Conservation (phyloP, 2,888 invertebrate species). For the Monoplex corrugatus region DNA sequence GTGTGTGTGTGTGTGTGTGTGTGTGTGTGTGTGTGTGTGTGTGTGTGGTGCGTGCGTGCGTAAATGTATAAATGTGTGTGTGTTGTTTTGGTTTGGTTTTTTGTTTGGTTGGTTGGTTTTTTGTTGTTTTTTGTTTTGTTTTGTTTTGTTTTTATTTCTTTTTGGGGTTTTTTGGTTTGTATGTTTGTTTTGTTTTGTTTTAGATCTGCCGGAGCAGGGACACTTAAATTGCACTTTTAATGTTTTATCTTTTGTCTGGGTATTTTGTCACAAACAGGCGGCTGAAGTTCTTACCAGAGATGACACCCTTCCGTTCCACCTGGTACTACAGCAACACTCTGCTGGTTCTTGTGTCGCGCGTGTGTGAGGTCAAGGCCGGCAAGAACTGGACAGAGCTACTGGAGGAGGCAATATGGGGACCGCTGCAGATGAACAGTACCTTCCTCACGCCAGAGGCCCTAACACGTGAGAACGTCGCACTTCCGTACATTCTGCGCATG, state of each 20-base stretch:
- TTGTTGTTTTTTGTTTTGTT: no score
- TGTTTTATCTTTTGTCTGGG: neutral
- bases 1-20: neutral
- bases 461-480: constrained; percentile 28
- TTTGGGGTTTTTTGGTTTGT: neutral
- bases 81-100: no score
- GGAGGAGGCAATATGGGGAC: constrained; percentile 36
- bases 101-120: neutral
- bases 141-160: neutral
- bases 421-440: constrained; percentile 42
- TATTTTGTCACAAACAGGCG: constrained; percentile 17
- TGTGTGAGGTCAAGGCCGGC: constrained; percentile 29
- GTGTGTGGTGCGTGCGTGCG: neutral
- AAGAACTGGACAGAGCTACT: constrained; percentile 6
- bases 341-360: neutral
- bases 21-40: neutral
- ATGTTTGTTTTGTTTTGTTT: no score
- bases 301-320: constrained; percentile 5
- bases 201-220: no score
- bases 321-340: constrained; percentile 44
- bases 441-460: constrained; percentile 22
- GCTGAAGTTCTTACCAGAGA: constrained; percentile 29
- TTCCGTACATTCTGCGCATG: constrained; percentile 49
- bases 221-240: no score
- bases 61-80: neutral